A percentile compares a stretch with the other conserved stretches of the same genome.
Conservation (phyloP, 2,113 vertebrate genomes). For the Anhinga rufa region DNA sequence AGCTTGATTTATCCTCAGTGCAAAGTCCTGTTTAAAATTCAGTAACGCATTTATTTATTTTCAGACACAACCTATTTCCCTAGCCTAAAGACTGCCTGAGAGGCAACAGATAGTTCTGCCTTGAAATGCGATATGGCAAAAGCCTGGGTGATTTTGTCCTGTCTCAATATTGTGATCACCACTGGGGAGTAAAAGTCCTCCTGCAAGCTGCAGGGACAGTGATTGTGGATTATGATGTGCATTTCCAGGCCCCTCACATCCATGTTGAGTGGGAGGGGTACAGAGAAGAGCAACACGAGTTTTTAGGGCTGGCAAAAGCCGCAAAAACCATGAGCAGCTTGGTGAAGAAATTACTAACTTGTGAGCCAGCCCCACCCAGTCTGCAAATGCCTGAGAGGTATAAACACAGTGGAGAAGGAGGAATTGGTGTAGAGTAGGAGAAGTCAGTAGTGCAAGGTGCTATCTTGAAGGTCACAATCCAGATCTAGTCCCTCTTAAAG, state of each 20-base stretch:
- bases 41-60: not conserved
- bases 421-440: not conserved
- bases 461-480: not conserved
- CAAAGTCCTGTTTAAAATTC: conserved; percentile 43
- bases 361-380: not conserved
- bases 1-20: conserved; percentile 11
- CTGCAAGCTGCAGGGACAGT: not conserved
- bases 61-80: conserved; percentile 6
- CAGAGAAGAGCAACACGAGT: not conserved
- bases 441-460: not conserved
- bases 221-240: not conserved
- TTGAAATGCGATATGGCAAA: conserved; percentile 37
- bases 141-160: not conserved
- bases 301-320: not conserved
- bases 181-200: not conserved
- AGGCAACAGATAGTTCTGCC: conserved; percentile 51
- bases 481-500: not conserved
- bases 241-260: not conserved
- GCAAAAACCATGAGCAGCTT: not conserved
- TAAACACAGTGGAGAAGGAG: not conserved
- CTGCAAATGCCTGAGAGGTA: not conserved
- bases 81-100: conserved; percentile 16
- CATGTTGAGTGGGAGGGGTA: not conserved
- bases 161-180: not conserved
- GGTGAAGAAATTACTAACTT: not conserved